These are phyloP conservation scores for Coptotermes formosanus DNA, from an alignment of 1,140 invertebrate genomes.

Conservation along the genomic window DNA sequence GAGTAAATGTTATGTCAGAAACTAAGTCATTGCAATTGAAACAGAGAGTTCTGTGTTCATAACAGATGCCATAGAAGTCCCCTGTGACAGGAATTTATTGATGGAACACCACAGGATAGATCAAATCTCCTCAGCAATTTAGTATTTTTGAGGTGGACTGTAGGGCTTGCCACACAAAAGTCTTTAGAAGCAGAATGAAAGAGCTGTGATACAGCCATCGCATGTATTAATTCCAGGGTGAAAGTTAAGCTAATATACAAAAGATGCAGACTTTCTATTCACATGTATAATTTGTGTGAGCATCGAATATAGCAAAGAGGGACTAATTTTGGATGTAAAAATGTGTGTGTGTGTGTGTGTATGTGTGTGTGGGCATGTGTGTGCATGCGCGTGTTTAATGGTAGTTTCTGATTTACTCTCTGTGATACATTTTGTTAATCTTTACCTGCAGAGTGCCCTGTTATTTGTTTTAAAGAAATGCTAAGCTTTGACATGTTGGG, in stretches of 20 bases:
- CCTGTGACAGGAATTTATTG: too few relatives aligned
- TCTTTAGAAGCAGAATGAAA: background rate
- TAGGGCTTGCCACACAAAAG: background rate
- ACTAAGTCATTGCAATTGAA: too few relatives aligned
- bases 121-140: background rate
- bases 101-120: too few relatives aligned
- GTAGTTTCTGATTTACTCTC: background rate
- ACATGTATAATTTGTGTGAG: background rate
- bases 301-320: background rate
- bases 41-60: too few relatives aligned
- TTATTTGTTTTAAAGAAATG: background rate
- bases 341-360: background rate
- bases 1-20: too few relatives aligned
- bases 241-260: background rate
- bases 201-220: background rate
- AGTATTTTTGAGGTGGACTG: background rate
- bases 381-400: background rate
- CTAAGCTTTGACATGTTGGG: background rate
- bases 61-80: too few relatives aligned
- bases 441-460: background rate
- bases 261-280: background rate
- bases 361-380: too few relatives aligned
- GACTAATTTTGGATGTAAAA: background rate
- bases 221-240: constrained; percentile 16
- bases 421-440: background rate